phyloP scores from a whole-genome alignment of 92 coral and sea anemone genomes.

The Diadumene lineata region DNA sequence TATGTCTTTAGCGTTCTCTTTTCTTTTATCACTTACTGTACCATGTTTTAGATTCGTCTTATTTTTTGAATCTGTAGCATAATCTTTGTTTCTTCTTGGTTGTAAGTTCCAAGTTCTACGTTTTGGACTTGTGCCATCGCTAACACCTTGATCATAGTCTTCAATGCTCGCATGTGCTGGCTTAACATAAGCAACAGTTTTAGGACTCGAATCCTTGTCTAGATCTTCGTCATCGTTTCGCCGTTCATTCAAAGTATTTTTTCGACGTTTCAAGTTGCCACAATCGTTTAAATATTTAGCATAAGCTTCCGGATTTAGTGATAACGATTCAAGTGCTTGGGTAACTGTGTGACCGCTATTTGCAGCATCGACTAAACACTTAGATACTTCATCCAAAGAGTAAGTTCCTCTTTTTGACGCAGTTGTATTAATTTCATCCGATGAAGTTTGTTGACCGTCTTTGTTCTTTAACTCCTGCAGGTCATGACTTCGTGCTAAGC shows the following conservation, averaged over 20 bases:
- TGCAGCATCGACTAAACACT: conserved; percentile 50
- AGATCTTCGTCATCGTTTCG: too few relatives aligned
- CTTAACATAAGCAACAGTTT: too few relatives aligned
- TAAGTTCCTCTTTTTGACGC: conserved; percentile 65
- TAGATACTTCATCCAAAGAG: conserved; percentile 60
- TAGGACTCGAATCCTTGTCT: too few relatives aligned
- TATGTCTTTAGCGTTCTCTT: background rate
- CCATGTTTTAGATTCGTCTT: too few relatives aligned
- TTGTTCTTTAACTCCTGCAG: conserved; percentile 4
- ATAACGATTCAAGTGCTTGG: conserved; percentile 55
- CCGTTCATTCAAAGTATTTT: too few relatives aligned
- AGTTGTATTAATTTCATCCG: conserved; percentile 10
- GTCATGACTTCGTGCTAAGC: conserved; percentile 53
- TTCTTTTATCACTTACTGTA: too few relatives aligned
- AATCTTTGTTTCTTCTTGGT: too few relatives aligned
- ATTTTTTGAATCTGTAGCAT: too few relatives aligned
- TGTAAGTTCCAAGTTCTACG: too few relatives aligned
- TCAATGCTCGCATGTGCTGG: too few relatives aligned
- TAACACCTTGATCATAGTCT: conserved; percentile 6
- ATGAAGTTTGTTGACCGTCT: conserved; percentile 16
- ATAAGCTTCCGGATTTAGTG: conserved; percentile 36
- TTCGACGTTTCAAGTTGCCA: too few relatives aligned
- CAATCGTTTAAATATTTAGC: too few relatives aligned
- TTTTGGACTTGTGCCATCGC: background rate
- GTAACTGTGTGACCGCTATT: conserved; percentile 46